These are phyloP conservation scores for Rhegmatorhina hoffmannsi DNA, from an alignment of 2,113 vertebrate species.

Conservation along the genomic window DNA sequence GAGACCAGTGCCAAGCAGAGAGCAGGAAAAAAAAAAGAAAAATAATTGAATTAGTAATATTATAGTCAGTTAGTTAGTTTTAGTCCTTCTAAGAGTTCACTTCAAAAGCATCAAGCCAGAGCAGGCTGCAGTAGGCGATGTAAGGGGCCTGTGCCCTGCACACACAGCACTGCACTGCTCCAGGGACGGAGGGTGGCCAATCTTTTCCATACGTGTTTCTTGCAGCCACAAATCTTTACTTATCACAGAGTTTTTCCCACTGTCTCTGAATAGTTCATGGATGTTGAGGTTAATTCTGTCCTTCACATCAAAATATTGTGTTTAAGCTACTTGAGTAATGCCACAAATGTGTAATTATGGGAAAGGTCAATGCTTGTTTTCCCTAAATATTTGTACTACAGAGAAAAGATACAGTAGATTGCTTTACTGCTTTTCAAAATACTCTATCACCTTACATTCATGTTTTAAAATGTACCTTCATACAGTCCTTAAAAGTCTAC, in stretches of 20 bases:
- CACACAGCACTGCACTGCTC: background rate
- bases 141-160: background rate
- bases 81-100: conserved; percentile 53
- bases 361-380: conserved; percentile 31
- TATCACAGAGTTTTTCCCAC: background rate
- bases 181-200: background rate
- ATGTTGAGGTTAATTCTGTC: background rate
- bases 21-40: conserved; percentile 67
- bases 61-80: conserved; percentile 55
- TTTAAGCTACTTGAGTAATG: conserved; percentile 22
- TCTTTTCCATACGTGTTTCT: conserved; percentile 36
- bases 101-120: conserved; percentile 29
- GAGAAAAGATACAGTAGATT: background rate
- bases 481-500: background rate
- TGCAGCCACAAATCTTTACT: conserved; percentile 56
- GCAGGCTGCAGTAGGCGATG: conserved; percentile 68
- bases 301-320: background rate
- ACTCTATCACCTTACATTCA: background rate
- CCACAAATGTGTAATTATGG: background rate
- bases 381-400: conserved; percentile 43
- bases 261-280: conserved; percentile 16
- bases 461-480: background rate
- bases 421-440: background rate
- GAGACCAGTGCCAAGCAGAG: conserved; percentile 75
- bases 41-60: conserved; percentile 72